These are phyloP conservation scores for Macrostomum cliftonense DNA, from an alignment of 2,888 invertebrate species.

Conservation along the genomic window DNA sequence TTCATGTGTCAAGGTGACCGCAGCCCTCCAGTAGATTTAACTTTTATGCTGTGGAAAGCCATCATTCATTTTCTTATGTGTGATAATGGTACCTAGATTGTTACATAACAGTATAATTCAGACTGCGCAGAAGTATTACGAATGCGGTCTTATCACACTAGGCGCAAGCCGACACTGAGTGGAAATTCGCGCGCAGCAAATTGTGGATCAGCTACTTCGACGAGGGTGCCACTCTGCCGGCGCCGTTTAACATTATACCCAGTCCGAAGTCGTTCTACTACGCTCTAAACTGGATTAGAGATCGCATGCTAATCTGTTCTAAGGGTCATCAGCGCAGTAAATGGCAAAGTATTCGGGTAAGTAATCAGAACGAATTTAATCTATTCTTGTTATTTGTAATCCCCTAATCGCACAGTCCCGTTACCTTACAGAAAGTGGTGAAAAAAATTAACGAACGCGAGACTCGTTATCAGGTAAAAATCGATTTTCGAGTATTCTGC, in stretches of 20 bases:
- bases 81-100: too few species aligned
- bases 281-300: constrained; percentile 62
- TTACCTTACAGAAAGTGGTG: constrained; percentile 6
- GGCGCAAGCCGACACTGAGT: constrained; percentile 88
- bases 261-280: constrained; percentile 80
- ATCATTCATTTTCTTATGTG: too few species aligned
- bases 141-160: too few species aligned
- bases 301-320: constrained; percentile 39
- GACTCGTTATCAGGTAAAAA: constrained; percentile 41
- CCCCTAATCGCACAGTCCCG: too few species aligned
- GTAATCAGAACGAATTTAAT: too few species aligned
- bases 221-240: constrained; percentile 80
- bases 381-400: too few species aligned
- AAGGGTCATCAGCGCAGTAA: constrained; percentile 22
- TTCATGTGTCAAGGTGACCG: too few species aligned
- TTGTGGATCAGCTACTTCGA: constrained; percentile 95
- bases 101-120: too few species aligned
- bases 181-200: constrained; percentile 90
- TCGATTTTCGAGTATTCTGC: too few species aligned
- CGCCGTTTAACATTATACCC: constrained; percentile 87
- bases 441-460: constrained; percentile 9
- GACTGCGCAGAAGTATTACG: too few species aligned
- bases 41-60: too few species aligned
- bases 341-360: constrained; percentile 40
- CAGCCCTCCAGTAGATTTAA: too few species aligned